Base-by-base conservation (phyloP, 2,797 vertebrate genomes). In the Sebastes hubbsi region DNA sequence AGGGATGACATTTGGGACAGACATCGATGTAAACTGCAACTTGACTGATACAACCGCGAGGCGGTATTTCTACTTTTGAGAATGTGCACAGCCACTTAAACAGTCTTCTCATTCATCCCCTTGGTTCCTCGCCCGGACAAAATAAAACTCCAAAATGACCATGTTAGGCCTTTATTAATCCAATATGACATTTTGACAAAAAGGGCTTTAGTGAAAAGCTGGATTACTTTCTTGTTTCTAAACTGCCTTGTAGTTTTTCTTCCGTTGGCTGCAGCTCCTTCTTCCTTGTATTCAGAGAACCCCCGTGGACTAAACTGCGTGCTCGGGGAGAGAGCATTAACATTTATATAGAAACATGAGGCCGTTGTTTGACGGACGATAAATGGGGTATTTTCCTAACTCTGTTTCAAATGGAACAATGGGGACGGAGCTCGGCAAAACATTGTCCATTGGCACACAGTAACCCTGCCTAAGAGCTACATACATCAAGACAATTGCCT, bases 291-390 rank as follows among this genome's bases (percentile, higher is more conserved):
- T 89, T 73, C 55, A 74, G 72, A 80, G 56, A 62, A 29, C 22
- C 62, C 89, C 75, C 25, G 52, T 8, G 52, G 86, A 85, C 80
- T 79, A 13, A 83, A 80, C 65, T 22, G 60, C 55, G 65, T 36
- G 67, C 86, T 81, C 8, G 2, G 74, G 84, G 80, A 83, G 79
- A 81, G 34, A 80, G 92, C 90, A 94, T 94, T 95, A 94, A 95
- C 92, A 95, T 95, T 95, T 95, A 93, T 95, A 95, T 94, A 56
- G 91, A 87, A 92, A 90, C 92, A 89, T 65, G 71, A 87, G 89
- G 72, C 87, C 5, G 78, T 88, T 93, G 87, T 91, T 91, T 88
- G 88, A 89, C 73, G 32, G 74, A 77, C 81, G 88, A 94, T 94
- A 91, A 95, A 94, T 93, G 85, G 84, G 84, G 63, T 89, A 77